Conservation (phyloP, 2,888 invertebrate species). For the Coelopa pilipes region DNA sequence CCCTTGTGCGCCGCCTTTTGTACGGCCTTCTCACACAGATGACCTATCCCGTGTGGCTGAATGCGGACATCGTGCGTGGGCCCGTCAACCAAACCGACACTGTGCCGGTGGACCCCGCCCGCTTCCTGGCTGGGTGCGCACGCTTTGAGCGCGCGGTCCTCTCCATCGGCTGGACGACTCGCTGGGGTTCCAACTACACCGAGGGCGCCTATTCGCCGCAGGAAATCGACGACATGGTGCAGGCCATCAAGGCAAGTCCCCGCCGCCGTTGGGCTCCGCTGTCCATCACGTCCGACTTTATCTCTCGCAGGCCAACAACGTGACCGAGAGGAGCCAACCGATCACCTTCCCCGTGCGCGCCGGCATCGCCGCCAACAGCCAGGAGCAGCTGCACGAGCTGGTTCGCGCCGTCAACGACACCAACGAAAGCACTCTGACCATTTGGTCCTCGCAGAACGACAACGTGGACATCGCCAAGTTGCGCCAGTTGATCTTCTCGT, state of each 20-base stretch:
- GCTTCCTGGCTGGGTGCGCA: slow-evolving; percentile 73
- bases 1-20: neutral
- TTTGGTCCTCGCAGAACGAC: slow-evolving; percentile 81
- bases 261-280: too few relatives aligned
- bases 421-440: slow-evolving; percentile 73
- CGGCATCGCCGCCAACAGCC: slow-evolving; percentile 75
- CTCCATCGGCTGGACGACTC: slow-evolving; percentile 89
- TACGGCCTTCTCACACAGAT: slow-evolving; percentile 67
- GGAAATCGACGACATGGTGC: slow-evolving; percentile 77
- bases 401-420: slow-evolving; percentile 66
- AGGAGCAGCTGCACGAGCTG: slow-evolving; percentile 72
- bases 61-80: slow-evolving; percentile 83
- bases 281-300: too few relatives aligned
- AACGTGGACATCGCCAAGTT: slow-evolving; percentile 75
- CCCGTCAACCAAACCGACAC: slow-evolving; percentile 73
- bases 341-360: slow-evolving; percentile 86
- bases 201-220: slow-evolving; percentile 72
- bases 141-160: slow-evolving; percentile 74
- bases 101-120: slow-evolving; percentile 71
- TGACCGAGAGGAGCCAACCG: slow-evolving; percentile 70
- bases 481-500: slow-evolving; percentile 73
- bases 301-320: slow-evolving; percentile 50
- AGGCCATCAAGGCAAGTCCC: slow-evolving; percentile 67
- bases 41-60: slow-evolving; percentile 83
- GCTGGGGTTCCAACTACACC: slow-evolving; percentile 69